Evolutionary conservation across 2,888 invertebrate species (phyloP).

Genomic region (Pollenia griseotomentosa): DNA sequence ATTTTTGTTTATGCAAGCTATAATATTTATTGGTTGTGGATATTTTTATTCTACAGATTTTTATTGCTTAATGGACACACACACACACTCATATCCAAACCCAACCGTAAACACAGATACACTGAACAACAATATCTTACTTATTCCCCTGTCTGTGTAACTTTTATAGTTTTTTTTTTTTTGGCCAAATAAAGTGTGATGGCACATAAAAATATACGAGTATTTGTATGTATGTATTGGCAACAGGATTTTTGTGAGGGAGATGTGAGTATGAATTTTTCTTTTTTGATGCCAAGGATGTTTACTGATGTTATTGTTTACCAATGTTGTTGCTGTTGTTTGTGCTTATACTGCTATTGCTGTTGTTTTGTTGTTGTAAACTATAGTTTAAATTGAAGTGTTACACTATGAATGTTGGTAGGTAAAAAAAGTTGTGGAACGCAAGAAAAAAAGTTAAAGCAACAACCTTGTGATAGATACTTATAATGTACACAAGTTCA

Average conservation of each 20-base stretch:
- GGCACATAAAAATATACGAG: neutral
- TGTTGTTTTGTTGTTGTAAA: neutral
- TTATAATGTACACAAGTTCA: neutral
- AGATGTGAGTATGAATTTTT: neutral
- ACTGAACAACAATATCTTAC: neutral
- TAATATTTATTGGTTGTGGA: constrained; percentile 26
- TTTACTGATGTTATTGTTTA: neutral
- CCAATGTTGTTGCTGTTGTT: no score
- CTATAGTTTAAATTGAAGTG: constrained; percentile 14
- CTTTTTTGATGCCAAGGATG: constrained; percentile 22
- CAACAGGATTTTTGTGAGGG: neutral
- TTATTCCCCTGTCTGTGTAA: neutral
- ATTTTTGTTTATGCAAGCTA: constrained; percentile 7
- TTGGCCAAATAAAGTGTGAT: neutral
- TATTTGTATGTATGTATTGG: neutral
- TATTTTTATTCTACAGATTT: constrained; percentile 1
- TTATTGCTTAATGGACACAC: neutral
- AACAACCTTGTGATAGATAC: constrained; percentile 33
- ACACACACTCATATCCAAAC: neutral
- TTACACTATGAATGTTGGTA: constrained; percentile 23
- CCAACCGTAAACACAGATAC: neutral
- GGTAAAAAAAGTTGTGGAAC: neutral
- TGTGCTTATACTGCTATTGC: neutral
- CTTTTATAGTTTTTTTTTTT: neutral
- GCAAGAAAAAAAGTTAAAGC: constrained; percentile 2